Conservation (phyloP, 2,797 vertebrate species). For the Danio jaintianensis region DNA sequence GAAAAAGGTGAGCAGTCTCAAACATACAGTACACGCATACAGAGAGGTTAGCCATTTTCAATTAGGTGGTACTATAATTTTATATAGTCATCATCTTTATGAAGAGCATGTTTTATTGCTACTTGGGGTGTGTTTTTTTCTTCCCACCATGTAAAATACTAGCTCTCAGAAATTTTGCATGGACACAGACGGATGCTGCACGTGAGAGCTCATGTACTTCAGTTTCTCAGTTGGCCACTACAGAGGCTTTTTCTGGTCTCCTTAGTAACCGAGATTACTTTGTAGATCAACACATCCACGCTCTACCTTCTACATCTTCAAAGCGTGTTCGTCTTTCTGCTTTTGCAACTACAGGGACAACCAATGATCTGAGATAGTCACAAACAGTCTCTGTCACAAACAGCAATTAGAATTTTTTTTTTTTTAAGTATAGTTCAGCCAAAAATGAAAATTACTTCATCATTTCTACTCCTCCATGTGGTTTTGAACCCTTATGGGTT, state of each 20-base stretch:
- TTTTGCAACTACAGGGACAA: neutral
- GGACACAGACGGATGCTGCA: constrained; percentile 2
- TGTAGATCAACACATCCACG: neutral
- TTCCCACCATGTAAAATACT: neutral
- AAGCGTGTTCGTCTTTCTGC: neutral
- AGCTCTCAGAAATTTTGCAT: neutral
- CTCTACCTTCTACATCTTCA: neutral
- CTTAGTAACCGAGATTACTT: constrained; percentile 38
- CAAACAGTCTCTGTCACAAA: neutral
- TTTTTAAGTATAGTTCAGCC: no score
- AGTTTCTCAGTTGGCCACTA: neutral
- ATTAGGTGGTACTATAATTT: neutral
- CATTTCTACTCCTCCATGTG: no score
- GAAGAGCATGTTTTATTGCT: neutral
- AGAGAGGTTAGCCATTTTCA: neutral
- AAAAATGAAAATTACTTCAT: no score
- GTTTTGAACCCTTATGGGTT: no score
- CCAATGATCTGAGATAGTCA: neutral
- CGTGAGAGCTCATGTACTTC: neutral
- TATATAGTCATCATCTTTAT: neutral
- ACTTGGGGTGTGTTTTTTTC: neutral
- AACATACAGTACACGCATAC: constrained; percentile 45
- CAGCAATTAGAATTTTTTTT: no score
- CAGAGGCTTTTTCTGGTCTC: constrained; percentile 37
- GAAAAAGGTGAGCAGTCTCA: constrained; percentile 57